Evolutionary conservation across 2,113 vertebrate species (phyloP).

Genomic region (Nanorana parkeri): DNA sequence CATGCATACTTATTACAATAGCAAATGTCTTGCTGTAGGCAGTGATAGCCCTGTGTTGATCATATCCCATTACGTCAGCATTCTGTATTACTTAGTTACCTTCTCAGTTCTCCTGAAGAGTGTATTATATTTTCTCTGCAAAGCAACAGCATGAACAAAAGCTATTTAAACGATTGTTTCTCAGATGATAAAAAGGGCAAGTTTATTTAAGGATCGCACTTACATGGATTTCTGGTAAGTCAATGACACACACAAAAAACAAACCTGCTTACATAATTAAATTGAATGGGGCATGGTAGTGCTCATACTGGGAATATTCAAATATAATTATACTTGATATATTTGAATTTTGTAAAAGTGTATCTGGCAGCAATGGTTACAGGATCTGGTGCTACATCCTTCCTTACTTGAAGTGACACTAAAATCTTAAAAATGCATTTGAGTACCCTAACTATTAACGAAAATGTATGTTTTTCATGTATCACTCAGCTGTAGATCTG

Average conservation of each 20-base stretch:
- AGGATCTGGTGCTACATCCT: neutral
- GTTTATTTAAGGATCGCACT: slow-evolving; percentile 37
- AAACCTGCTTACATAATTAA: slow-evolving; percentile 16
- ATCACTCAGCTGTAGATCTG: no score
- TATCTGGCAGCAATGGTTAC: neutral
- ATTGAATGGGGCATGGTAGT: neutral
- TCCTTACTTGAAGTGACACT: no score
- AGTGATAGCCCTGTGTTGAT: neutral
- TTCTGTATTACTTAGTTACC: neutral
- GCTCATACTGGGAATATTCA: neutral
- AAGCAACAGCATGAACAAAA: no score
- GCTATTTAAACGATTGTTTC: no score
- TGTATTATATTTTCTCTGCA: no score
- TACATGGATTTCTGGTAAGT: slow-evolving; percentile 43
- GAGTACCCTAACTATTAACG: no score
- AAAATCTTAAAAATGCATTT: no score
- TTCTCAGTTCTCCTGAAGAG: neutral
- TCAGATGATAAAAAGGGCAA: slow-evolving; percentile 45
- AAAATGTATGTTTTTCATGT: no score
- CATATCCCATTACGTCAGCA: slow-evolving; percentile 1
- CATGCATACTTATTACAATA: slow-evolving; percentile 13
- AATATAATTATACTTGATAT: neutral
- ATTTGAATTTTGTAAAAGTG: neutral
- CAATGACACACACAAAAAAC: slow-evolving; percentile 31
- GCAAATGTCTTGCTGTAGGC: slow-evolving; percentile 9